Evolutionary conservation across 2,888 invertebrate species (phyloP), one percentile per base, ranked within the genome.

Genomic region (Chymomyza caudatula): DNA sequence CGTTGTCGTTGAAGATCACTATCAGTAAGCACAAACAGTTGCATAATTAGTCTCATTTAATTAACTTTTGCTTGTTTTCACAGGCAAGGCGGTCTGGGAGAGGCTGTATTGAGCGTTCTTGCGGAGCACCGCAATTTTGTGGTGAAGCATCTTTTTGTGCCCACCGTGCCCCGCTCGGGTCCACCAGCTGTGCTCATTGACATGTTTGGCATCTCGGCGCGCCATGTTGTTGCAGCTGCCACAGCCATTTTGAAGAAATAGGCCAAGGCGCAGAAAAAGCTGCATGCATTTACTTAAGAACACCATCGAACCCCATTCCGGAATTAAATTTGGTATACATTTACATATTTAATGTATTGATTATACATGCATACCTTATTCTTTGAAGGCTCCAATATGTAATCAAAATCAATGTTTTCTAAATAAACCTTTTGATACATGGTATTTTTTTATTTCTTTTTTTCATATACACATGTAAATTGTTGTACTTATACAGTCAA

Each of bases 1-100:
- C 62, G 90, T 99, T 57, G 97, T 97, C 42, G 97, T 98, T 0
- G 99, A 99, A 90, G 99, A 99, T 90, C 99, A 99, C 91, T 99
- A 99, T 90, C 94, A 95, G 74, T 96, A 96, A 90, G 98, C 95
- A 22, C 8, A 94, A 53, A 71, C 23, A 47, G 0, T 25, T 29
- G n/a, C 5, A 23, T 25, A 51, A 3, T 25, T 22, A 19, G 4
- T 25, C 43, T 22, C 3, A 5, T 20, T 51, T 49, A 51, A 15
- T 23, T n/a, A n/a, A n/a, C n/a, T n/a, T 3, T 13, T 37, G 8
- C 29, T 8, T 11, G 2, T 25, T 11, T 8, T 11, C 76, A 61
- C 71, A 88, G 88, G 64, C 89, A 90, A 94, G 96, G 99, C 71
- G 99, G 99, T 59, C 88, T 99, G 62, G 99, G 99, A 68, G 99